Percentiles rank a stretch among this genome's conserved stretches.
Conservation (phyloP, 1,140 invertebrate species). For the Melanaphis sacchari region DNA sequence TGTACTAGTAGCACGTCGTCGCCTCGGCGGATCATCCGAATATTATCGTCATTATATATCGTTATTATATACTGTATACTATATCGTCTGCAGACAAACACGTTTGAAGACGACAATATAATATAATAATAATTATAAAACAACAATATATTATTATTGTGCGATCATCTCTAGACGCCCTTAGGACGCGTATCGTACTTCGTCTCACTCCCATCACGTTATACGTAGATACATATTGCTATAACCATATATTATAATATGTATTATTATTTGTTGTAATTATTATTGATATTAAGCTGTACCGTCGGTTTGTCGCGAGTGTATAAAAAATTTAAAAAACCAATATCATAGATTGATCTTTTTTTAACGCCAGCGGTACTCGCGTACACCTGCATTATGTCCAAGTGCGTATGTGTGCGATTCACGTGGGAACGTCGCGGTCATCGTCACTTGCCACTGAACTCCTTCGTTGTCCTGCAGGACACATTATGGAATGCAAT, state of each 20-base stretch:
- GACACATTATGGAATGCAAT: neutral
- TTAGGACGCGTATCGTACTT: neutral
- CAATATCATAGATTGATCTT: neutral
- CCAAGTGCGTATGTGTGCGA: neutral
- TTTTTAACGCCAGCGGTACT: neutral
- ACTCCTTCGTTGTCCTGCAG: neutral
- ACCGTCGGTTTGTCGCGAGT: neutral
- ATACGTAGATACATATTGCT: neutral
- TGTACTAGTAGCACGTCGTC: neutral
- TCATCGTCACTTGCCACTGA: neutral
- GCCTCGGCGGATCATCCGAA: slow-evolving; percentile 22
- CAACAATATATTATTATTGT: slow-evolving; percentile 34
- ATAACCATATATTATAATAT: neutral
- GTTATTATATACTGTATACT: neutral
- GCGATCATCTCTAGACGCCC: neutral
- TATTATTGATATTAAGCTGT: neutral
- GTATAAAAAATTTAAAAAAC: neutral
- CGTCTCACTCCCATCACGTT: neutral
- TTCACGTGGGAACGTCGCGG: neutral
- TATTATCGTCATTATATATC: slow-evolving; percentile 25
- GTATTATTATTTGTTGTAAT: neutral
- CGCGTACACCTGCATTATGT: neutral
- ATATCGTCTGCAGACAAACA: neutral
- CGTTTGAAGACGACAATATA: neutral
- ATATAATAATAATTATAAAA: slow-evolving; percentile 33